Base-by-base conservation (phyloP, 1,140 invertebrate genomes). In the Anoplophora glabripennis region DNA sequence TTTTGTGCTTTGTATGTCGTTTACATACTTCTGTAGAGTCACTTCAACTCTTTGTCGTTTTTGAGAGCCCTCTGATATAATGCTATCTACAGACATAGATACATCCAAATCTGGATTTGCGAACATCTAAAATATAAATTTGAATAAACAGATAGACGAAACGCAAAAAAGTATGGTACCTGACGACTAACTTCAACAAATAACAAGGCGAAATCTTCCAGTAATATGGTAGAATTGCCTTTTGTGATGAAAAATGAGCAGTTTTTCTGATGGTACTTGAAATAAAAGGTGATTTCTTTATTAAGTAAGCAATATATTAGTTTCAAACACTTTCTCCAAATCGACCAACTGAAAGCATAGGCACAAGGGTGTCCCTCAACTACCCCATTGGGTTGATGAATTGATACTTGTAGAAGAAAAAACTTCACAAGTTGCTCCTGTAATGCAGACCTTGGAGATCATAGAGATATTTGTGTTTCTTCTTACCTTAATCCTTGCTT, bases 301-400 rank as follows among this genome's bases (percentile, higher is more conserved):
- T 9, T 37, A 12, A 71, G 34, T 14, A 70, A 41, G 47, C 38
- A 28, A 38, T 67, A 69, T 2, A 75, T 64, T 36, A 38, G 51
- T 49, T 59, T 53, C 7, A 72, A 33, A 12, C 57, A 61, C 14
- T 55, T 56, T 21, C 65, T 67, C 73, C 73, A 75, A 3, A 53
- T 58, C 10, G 51, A 17, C 66, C 67, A 72, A 17, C 61, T 64
- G 17, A 35, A 46, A 10, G 72, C 70, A 47, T 68, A 70, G 5
- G 70, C 57, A 4, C 56, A 38, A 15, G 46, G 17, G 45, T 63
- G 42, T 9, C 58, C 65, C 53, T 70, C 59, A 15, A 14, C 37
- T 17, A 57, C 63, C 15, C 73, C 69, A 37, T 61, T 53, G 3
- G 72, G 72, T 57, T 73, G 59, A 49, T 73, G 73, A 11, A 73